Percentiles rank a stretch among this genome's conserved stretches.
phyloP scores from a whole-genome alignment of 2,888 invertebrate genomes.

The Glyphotaelius pellucidus region DNA sequence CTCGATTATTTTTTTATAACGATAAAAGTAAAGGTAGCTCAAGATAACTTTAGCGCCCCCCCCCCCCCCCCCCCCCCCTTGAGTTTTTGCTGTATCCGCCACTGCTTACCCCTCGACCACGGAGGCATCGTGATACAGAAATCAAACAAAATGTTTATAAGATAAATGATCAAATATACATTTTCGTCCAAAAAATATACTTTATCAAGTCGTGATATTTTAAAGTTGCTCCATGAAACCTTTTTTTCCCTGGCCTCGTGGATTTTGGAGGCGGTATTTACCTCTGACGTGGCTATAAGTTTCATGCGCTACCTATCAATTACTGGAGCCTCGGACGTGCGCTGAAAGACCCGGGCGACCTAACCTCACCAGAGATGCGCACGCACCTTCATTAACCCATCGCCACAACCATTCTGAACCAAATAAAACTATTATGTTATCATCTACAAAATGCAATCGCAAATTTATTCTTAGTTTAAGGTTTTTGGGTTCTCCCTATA shows the following conservation, averaged over 20 bases:
- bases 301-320: constrained; percentile 19
- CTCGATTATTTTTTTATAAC: no score
- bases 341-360: neutral
- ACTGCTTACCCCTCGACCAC: no score
- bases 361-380: neutral
- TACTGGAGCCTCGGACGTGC: constrained; percentile 12
- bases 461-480: no score
- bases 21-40: no score
- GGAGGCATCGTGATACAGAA: neutral
- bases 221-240: neutral
- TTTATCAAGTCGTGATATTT: neutral
- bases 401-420: neutral
- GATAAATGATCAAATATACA: no score
- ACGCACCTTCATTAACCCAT: constrained; percentile 11
- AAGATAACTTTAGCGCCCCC: no score
- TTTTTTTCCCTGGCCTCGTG: neutral
- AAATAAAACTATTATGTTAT: neutral
- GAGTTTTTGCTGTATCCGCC: no score
- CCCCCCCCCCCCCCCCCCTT: no score
- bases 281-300: constrained; percentile 7
- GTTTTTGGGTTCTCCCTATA: no score
- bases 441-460: no score
- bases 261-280: neutral
- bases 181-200: no score
- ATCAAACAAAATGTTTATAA: neutral